A percentile compares a stretch with the other conserved stretches of the same genome.
Evolutionary conservation across 2,888 invertebrate species (phyloP).

Genomic region (Lepidocyrtoides sp.): DNA sequence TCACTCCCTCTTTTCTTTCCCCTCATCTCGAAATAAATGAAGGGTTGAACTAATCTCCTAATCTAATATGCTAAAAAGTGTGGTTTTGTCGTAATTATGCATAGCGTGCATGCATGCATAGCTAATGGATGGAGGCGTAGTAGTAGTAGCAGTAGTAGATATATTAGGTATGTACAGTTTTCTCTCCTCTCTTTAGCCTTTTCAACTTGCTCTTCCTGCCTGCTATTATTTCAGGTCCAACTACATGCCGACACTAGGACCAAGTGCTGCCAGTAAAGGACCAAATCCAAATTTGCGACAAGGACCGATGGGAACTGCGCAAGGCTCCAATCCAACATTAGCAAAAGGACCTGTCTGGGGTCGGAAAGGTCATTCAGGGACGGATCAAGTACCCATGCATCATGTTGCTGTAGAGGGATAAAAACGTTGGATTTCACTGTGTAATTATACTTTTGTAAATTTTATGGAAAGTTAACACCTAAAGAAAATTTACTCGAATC

Average conservation of each 20-base stretch:
- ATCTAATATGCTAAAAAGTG: slow-evolving; percentile 61
- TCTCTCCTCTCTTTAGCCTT: background rate
- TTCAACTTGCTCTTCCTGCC: background rate
- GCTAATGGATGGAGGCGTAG: no score
- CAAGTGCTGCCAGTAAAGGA: slow-evolving; percentile 88
- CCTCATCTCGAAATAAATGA: slow-evolving; percentile 36
- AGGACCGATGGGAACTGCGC: slow-evolving; percentile 93
- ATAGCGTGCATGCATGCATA: background rate
- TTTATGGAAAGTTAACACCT: no score
- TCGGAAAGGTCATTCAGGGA: slow-evolving; percentile 62
- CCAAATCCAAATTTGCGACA: slow-evolving; percentile 91
- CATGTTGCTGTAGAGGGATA: slow-evolving; percentile 82
- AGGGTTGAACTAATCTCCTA: slow-evolving; percentile 46
- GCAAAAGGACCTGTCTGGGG: slow-evolving; percentile 82
- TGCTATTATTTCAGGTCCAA: slow-evolving; percentile 70
- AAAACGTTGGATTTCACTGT: no score
- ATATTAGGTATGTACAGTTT: background rate
- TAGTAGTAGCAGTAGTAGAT: background rate
- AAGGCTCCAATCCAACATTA: slow-evolving; percentile 88
- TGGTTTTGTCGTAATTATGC: slow-evolving; percentile 19
- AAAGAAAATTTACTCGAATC: no score
- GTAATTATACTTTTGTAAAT: no score
- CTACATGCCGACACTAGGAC: slow-evolving; percentile 81
- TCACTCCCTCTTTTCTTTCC: slow-evolving; percentile 18
- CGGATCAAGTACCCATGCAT: slow-evolving; percentile 71